phyloP scores from a whole-genome alignment of 2,888 invertebrate species.

The Idaea aversata region DNA sequence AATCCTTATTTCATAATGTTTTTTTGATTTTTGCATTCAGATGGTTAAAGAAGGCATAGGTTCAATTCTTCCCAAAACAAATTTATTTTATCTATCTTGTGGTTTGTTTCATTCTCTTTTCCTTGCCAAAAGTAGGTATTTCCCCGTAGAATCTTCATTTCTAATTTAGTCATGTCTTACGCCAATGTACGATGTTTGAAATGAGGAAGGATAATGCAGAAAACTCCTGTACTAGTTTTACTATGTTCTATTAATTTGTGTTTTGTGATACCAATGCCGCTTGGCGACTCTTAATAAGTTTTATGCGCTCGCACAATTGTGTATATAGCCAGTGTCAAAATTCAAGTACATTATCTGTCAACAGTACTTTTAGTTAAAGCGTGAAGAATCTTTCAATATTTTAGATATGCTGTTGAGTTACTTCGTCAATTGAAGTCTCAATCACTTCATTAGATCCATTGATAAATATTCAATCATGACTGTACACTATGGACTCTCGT shows the following conservation, averaged over 20 bases:
- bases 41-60: neutral
- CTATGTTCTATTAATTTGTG: neutral
- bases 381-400: neutral
- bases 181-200: neutral
- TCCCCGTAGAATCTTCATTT: neutral
- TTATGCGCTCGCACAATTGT: no score
- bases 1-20: neutral
- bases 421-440: neutral
- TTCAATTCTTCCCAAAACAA: neutral
- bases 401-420: neutral
- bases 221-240: neutral
- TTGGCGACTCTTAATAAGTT: no score
- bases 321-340: no score
- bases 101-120: slow-evolving; percentile 6
- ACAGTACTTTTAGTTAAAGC: neutral
- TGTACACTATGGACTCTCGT: neutral
- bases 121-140: neutral
- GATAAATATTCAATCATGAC: neutral
- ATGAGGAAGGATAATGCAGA: neutral
- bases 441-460: neutral
- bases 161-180: neutral
- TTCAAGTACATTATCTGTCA: neutral
- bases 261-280: neutral
- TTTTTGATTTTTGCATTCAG: neutral
- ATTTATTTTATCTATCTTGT: neutral